Conservation (phyloP, 2,888 invertebrate species). For the Volucella zonaria region DNA sequence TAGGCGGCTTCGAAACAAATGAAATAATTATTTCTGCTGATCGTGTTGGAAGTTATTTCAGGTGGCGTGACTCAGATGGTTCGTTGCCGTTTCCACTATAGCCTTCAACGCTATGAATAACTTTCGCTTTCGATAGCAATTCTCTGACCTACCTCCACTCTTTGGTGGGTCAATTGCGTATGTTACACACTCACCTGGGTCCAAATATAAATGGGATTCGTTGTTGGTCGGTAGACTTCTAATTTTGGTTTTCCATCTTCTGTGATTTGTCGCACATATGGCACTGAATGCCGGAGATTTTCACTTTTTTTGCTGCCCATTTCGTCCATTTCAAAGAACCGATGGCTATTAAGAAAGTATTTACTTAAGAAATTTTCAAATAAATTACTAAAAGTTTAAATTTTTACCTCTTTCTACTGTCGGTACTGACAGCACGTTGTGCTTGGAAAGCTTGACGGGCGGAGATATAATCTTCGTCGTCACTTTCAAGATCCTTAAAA, state of each 20-base stretch:
- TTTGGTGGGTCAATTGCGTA: neutral
- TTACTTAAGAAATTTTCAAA: neutral
- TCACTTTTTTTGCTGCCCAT: constrained; percentile 85
- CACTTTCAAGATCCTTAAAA: constrained; percentile 82
- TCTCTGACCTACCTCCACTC: constrained; percentile 54
- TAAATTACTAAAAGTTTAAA: neutral
- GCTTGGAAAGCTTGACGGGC: constrained; percentile 86
- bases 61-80: constrained; percentile 58
- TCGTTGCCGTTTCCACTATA: constrained; percentile 41
- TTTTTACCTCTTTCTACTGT: constrained; percentile 84
- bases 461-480: constrained; percentile 84
- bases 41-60: constrained; percentile 18
- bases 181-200: constrained; percentile 82
- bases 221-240: constrained; percentile 84
- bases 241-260: constrained; percentile 85
- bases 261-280: constrained; percentile 86
- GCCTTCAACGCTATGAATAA: constrained; percentile 28
- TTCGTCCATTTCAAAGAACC: constrained; percentile 86
- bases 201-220: constrained; percentile 84
- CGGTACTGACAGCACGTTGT: constrained; percentile 85
- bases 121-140: constrained; percentile 52
- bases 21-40: neutral
- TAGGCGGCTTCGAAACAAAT: neutral
- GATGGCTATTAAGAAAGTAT: constrained; percentile 76
- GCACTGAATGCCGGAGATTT: constrained; percentile 85